Base-by-base conservation (phyloP, 2,888 invertebrate species). In the Drosophila nigricruria region DNA sequence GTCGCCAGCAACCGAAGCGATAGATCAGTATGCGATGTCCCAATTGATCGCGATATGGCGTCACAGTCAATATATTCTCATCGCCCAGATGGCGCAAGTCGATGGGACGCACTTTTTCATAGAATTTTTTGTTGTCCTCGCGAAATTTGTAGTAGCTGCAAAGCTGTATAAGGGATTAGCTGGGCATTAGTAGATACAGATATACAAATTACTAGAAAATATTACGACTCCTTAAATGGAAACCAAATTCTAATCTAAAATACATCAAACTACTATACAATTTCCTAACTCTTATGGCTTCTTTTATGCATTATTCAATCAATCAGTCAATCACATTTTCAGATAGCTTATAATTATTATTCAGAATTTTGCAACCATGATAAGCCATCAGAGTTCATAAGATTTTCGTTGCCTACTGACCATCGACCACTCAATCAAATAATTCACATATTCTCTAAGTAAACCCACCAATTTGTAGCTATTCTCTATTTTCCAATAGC, bases 1-100 rank as follows among this genome's bases (percentile, higher is more conserved):
- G 95, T 77, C 96, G 94, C 97, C 97, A 97, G 77, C 96, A 94
- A 38, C 96, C 96, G 78, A 97, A 94, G 91, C 96, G 95, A 90
- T 95, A 96, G 54, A 96, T 94, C 49, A 92, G 65, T 77, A 96
- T 94, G 57, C 97, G 94, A 69, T 96, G 94, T 3, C 96, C 97
- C 68, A 94, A 94, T 90, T 96, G 96, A 76, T 96, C 97, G 34
- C 95, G 94, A 88, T 97, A 96, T 0, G 96, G 96, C 0, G 96
- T 95, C 4, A 96, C 96, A 0, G 95, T 94, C 47, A 97, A 93
- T 4, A 97, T 93, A 71, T 95, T 94, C 10, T 95, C 94, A 20
- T 96, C 95, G 0, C 96, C 96, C 10, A 97, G 94, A 66, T 93
- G 93, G 34, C 94, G 93, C 77, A 97, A 92, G 49, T 95, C 94